phyloP scores from a whole-genome alignment of 2,797 vertebrate species.

The Pangasius krempfi region DNA sequence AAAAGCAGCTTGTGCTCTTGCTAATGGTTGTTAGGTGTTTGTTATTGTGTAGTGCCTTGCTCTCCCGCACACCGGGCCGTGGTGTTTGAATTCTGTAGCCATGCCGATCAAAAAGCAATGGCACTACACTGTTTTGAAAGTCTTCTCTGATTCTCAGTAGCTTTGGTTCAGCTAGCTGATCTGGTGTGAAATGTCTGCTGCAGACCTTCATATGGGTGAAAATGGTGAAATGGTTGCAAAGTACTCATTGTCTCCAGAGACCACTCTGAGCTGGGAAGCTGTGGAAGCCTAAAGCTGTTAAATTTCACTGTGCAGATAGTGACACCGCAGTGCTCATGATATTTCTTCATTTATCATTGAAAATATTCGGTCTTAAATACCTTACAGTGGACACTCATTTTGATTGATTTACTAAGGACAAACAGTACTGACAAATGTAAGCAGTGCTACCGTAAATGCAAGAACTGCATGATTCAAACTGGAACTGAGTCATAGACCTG shows the following conservation, averaged over 20 bases:
- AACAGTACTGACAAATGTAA: not conserved
- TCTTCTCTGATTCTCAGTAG: not conserved
- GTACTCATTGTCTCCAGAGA: not conserved
- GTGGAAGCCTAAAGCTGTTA: not conserved
- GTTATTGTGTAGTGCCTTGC: not conserved
- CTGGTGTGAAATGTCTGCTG: not conserved
- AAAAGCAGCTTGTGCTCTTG: not conserved
- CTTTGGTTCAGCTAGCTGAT: not conserved
- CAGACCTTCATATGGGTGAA: not conserved
- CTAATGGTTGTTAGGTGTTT: not conserved
- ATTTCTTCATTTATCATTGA: not conserved
- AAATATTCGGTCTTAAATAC: not conserved
- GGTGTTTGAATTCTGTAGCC: no score
- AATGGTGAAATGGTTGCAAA: not conserved
- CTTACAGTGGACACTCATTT: not conserved
- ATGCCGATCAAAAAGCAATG: not conserved
- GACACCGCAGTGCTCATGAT: not conserved
- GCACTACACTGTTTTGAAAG: not conserved
- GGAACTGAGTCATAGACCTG: not conserved
- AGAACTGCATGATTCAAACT: not conserved
- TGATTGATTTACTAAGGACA: not conserved
- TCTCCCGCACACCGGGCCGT: not conserved
- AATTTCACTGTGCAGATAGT: not conserved
- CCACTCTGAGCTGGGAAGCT: not conserved
- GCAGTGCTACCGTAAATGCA: not conserved